A percentile compares a stretch with the other conserved stretches of the same genome.
Evolutionary conservation across 2,113 vertebrate species (phyloP).

Genomic region (Carlito syrichta): DNA sequence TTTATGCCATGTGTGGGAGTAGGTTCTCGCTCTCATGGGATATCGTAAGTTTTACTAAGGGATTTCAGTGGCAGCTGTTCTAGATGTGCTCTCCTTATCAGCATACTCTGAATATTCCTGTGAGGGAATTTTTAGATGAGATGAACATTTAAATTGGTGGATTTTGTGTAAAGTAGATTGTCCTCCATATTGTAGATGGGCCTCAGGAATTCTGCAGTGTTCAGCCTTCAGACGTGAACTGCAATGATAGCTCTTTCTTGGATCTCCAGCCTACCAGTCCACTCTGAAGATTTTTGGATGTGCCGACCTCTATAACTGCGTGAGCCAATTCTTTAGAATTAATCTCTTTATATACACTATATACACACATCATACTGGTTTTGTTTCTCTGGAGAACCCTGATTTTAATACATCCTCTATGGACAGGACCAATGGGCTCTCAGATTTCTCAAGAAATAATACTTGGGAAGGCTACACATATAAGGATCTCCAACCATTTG

Average conservation of each 20-base stretch:
- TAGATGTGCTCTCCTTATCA: not conserved
- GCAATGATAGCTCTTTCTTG: not conserved
- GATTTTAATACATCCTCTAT: not conserved
- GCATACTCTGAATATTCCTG: not conserved
- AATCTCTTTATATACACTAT: not conserved
- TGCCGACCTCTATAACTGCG: not conserved
- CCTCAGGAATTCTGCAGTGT: not conserved
- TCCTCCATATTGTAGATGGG: not conserved
- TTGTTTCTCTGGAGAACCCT: not conserved
- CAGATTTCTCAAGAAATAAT: not conserved
- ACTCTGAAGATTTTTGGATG: not conserved
- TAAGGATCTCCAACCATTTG: not conserved
- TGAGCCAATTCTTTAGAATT: not conserved
- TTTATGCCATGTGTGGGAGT: not conserved
- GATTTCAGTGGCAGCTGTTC: not conserved
- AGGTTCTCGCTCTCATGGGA: not conserved
- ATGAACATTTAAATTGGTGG: not conserved
- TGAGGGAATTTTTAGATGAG: not conserved
- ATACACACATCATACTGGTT: not conserved
- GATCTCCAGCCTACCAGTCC: not conserved
- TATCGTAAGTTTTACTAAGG: not conserved
- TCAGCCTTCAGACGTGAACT: not conserved
- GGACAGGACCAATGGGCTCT: not conserved
- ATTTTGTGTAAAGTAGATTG: not conserved
- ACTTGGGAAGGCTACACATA: not conserved